Conservation (phyloP, 2,113 vertebrate genomes). For the Hipposideros armiger region DNA sequence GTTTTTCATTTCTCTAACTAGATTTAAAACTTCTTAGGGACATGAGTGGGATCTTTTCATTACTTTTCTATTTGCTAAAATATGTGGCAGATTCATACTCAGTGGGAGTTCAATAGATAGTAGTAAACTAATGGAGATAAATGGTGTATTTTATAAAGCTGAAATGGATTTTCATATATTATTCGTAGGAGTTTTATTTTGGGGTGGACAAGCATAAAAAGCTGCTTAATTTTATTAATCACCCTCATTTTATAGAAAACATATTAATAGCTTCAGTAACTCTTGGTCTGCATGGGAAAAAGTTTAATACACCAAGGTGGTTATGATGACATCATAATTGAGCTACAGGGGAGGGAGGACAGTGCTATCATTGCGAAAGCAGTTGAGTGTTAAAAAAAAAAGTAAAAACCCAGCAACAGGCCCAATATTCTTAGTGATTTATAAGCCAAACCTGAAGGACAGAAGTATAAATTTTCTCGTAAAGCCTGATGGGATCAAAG, state of each 20-base stretch:
- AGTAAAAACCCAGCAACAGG: neutral
- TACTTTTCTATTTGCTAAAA: conserved; percentile 19
- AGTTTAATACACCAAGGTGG: neutral
- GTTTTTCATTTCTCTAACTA: neutral
- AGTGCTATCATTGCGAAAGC: neutral
- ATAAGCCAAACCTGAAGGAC: neutral
- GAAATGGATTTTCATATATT: conserved; percentile 40
- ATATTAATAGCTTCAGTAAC: conserved; percentile 11
- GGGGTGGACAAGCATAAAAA: neutral
- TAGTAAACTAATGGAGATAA: conserved; percentile 41
- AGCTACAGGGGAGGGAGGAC: neutral
- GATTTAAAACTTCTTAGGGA: conserved; percentile 8
- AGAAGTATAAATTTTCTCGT: neutral
- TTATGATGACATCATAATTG: neutral
- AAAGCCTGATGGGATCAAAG: neutral
- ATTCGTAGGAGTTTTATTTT: conserved; percentile 63
- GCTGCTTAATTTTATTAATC: conserved; percentile 65
- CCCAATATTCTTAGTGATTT: neutral
- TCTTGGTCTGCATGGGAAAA: neutral
- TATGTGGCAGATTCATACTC: conserved; percentile 9
- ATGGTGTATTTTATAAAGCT: conserved; percentile 1
- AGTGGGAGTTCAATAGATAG: conserved; percentile 7
- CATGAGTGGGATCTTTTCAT: neutral
- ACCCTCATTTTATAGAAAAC: conserved; percentile 41
- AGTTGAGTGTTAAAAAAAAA: neutral